Evolutionary conservation across 2,113 vertebrate genomes (phyloP).

Genomic region (Oryzias curvinotus): DNA sequence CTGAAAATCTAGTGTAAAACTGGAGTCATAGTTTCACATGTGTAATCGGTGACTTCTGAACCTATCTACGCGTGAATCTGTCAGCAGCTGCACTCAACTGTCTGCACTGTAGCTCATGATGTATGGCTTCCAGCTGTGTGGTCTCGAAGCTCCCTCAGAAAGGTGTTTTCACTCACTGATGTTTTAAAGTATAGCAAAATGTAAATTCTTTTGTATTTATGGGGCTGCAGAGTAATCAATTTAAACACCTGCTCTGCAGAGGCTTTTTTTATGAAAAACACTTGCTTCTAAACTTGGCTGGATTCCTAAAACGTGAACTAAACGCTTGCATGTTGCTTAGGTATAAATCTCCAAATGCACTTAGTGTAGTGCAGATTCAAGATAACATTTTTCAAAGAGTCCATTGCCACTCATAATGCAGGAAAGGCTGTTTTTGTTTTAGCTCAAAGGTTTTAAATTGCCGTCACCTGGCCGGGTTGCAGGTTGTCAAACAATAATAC

Average conservation of each 20-base stretch:
- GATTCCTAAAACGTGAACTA: conserved; percentile 20
- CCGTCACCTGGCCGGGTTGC: conserved; percentile 50
- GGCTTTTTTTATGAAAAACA: background rate
- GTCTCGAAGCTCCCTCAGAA: background rate
- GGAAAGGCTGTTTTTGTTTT: conserved; percentile 48
- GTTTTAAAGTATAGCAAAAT: background rate
- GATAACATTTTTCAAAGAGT: conserved; percentile 43
- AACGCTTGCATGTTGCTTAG: background rate
- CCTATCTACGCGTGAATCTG: conserved; percentile 31
- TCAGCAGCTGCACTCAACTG: conserved; percentile 54
- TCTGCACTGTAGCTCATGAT: conserved; percentile 40
- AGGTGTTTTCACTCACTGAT: too few species aligned
- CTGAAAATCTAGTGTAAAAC: conserved; percentile 21
- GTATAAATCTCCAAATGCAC: conserved; percentile 24
- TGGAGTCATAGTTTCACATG: conserved; percentile 21
- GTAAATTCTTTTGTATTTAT: too few species aligned
- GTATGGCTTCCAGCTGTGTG: conserved; percentile 57
- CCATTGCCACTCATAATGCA: conserved; percentile 44
- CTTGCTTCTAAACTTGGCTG: conserved; percentile 3
- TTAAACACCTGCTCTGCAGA: background rate
- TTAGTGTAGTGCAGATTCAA: conserved; percentile 55
- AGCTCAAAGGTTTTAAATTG: conserved; percentile 61
- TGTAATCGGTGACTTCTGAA: conserved; percentile 34
- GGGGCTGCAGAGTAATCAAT: too few species aligned
- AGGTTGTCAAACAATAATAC: conserved; percentile 43